These are phyloP conservation scores for Fopius arisanus DNA, from an alignment of 1,140 invertebrate genomes.

Conservation along the genomic window DNA sequence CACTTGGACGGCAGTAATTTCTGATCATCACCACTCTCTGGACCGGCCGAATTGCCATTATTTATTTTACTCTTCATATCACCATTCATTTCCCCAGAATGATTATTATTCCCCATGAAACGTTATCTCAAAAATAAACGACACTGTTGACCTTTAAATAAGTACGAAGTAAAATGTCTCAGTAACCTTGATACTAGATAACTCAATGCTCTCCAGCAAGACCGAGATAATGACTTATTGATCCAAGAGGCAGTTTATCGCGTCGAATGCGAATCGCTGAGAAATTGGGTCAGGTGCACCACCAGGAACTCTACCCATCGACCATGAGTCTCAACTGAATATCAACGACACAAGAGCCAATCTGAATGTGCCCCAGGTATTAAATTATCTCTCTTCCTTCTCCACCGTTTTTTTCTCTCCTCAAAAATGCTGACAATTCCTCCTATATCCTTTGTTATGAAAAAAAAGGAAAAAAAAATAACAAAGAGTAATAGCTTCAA, in stretches of 20 bases:
- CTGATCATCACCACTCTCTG: conserved; percentile 45
- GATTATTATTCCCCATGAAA: neutral
- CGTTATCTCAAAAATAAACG: neutral
- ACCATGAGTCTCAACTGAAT: neutral
- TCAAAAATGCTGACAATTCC: neutral
- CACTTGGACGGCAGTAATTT: conserved; percentile 40
- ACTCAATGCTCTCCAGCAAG: neutral
- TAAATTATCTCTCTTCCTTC: neutral
- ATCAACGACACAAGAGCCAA: neutral
- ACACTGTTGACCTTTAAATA: neutral
- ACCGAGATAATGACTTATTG: neutral
- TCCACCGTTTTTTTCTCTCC: neutral
- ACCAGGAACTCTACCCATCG: neutral
- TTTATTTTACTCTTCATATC: conserved; percentile 30
- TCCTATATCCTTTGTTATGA: neutral
- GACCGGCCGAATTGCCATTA: conserved; percentile 31
- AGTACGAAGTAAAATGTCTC: conserved; percentile 1
- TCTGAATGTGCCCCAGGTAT: neutral
- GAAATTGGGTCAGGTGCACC: conserved; percentile 16
- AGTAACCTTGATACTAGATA: conserved; percentile 11
- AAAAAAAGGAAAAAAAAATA: neutral
- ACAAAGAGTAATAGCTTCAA: no score
- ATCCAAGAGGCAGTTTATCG: conserved; percentile 14
- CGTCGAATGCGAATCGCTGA: neutral
- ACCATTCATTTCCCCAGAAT: conserved; percentile 36